Conservation (phyloP, 1,140 invertebrate species). For the Apis cerana region DNA sequence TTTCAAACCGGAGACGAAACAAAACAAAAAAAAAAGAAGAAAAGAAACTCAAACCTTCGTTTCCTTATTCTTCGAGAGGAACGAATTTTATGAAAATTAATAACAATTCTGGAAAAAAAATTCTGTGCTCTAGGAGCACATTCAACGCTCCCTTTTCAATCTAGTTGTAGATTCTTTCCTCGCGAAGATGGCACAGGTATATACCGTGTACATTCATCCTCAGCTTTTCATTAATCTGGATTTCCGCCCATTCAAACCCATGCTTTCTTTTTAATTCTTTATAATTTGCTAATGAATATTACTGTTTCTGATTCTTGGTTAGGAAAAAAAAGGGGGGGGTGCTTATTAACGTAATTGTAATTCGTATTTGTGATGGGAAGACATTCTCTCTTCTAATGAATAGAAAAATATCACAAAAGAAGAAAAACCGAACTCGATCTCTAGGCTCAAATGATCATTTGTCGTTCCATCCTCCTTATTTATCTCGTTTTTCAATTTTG, state of each 20-base stretch:
- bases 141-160: background rate
- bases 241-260: constrained; percentile 3
- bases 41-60: background rate
- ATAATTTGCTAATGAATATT: constrained; percentile 5
- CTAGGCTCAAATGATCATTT: too few species aligned
- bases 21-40: too few species aligned
- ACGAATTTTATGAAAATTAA: background rate
- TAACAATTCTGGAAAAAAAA: too few species aligned
- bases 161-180: constrained; percentile 6
- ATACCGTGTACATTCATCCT: background rate
- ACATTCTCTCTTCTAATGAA: too few species aligned
- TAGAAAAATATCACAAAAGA: too few species aligned
- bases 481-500: too few species aligned
- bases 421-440: too few species aligned
- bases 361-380: background rate
- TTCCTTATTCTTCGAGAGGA: background rate
- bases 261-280: constrained; percentile 15
- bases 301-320: background rate
- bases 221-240: constrained; percentile 26
- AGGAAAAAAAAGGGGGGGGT: background rate
- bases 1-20: too few species aligned
- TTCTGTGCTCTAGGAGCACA: background rate
- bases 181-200: background rate
- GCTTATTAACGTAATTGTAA: background rate
- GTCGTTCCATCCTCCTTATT: too few species aligned